Conservation (phyloP, 1,140 invertebrate species). For the Heliothis virescens region DNA sequence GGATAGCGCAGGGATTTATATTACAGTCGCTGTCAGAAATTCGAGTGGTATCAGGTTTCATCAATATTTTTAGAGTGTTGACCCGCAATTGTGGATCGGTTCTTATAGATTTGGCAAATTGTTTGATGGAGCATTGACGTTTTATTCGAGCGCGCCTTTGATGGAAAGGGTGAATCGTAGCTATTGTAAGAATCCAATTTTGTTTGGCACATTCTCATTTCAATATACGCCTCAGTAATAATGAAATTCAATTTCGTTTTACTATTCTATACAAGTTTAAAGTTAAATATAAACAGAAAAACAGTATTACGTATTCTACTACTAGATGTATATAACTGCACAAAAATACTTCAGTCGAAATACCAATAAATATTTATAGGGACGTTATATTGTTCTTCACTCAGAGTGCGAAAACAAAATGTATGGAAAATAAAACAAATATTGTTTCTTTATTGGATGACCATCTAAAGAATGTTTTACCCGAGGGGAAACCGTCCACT, state of each 20-base stretch:
- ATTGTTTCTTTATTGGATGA: slow-evolving; percentile 42
- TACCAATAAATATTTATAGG: too few species aligned
- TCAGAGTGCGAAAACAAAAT: slow-evolving; percentile 34
- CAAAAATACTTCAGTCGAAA: too few species aligned
- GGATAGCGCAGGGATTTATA: slow-evolving; percentile 77
- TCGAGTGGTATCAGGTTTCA: slow-evolving; percentile 74
- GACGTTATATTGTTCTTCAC: slow-evolving; percentile 1
- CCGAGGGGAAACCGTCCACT: not conserved
- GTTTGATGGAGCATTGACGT: slow-evolving; percentile 42
- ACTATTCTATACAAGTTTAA: too few species aligned
- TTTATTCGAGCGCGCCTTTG: slow-evolving; percentile 7
- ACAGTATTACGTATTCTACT: too few species aligned
- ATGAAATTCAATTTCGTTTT: too few species aligned
- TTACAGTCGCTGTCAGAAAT: slow-evolving; percentile 70
- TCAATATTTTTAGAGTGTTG: slow-evolving; percentile 71
- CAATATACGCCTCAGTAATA: not conserved
- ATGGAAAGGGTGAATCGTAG: slow-evolving; percentile 2
- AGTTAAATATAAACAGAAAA: too few species aligned
- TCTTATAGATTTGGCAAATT: slow-evolving; percentile 52
- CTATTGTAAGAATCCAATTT: slow-evolving; percentile 12
- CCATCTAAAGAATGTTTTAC: slow-evolving; percentile 36
- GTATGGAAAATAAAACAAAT: slow-evolving; percentile 44
- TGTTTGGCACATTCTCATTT: not conserved
- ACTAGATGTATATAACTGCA: too few species aligned
- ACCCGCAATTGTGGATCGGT: slow-evolving; percentile 50